Percentiles rank a stretch among this genome's conserved stretches.
Conservation (phyloP, 2,797 vertebrate species). For the Phoxinus dragarum region DNA sequence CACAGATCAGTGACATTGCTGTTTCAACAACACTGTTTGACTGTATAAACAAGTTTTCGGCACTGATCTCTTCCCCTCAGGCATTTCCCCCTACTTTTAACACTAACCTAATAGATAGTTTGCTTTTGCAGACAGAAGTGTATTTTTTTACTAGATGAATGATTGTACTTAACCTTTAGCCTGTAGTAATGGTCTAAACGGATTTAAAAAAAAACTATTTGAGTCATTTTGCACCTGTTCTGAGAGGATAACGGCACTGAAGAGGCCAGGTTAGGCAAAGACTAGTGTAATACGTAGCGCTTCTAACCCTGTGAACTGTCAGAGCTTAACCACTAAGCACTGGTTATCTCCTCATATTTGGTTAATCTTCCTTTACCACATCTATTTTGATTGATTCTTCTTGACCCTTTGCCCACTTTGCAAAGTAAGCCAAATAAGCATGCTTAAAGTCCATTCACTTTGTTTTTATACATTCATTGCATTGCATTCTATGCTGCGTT, state of each 20-base stretch:
- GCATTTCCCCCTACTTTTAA: not conserved
- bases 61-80: conserved; percentile 63
- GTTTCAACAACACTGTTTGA: conserved; percentile 51
- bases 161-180: not conserved
- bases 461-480: conserved; percentile 7
- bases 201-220: not conserved
- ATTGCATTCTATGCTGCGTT: not conserved
- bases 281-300: conserved; percentile 41
- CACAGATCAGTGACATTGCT: conserved; percentile 50
- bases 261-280: conserved; percentile 46
- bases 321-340: conserved; percentile 65
- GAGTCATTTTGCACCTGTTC: not conserved
- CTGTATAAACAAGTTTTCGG: conserved; percentile 58
- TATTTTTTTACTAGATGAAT: conserved; percentile 8
- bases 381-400: conserved; percentile 43
- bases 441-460: not conserved
- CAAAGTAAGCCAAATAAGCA: conserved; percentile 8
- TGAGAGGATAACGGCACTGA: conserved; percentile 23
- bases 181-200: not conserved
- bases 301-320: conserved; percentile 42
- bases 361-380: conserved; percentile 67
- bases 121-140: conserved; percentile 35
- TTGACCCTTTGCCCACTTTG: conserved; percentile 42
- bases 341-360: conserved; percentile 70
- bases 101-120: not conserved